Evolutionary conservation across 1,140 invertebrate species (phyloP), one percentile per base, ranked within the genome.

Genomic region (Araneus ventricosus): DNA sequence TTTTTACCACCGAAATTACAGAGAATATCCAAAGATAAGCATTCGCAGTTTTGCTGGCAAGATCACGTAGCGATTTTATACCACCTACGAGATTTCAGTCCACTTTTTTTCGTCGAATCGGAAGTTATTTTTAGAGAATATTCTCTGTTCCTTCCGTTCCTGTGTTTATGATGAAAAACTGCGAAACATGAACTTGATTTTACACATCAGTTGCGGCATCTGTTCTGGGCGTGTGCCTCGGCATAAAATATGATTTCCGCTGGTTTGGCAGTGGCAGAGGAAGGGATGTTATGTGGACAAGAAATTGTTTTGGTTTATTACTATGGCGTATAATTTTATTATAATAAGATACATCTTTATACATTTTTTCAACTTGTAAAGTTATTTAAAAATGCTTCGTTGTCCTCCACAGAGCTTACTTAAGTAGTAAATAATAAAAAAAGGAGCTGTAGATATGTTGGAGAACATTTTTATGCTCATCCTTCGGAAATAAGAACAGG

Each of bases 21-120:
- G 30, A 8, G 14, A 67, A 67, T 61, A 61, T 67, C 8, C 63
- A 27, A 27, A 27, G 63, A 75, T 20, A 20, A 20, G 14, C 70
- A 75, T 37, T n/a, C 17, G 2, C 27, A 37, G 17, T 34, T 4
- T 20, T 34, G 3, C 4, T 2, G 30, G 20, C 20, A 10, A 75
- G 14, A 75, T 75, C 70, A 75, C 70, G 70, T 75, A 34, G 70
- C 70, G 14, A 34, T 75, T 75, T 75, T 75, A 75, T 37, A 75
- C 5, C 70, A 75, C 70, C 30, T 75, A 34, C 30, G 70, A 75
- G 70, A 37, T 20, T 75, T 7, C 10, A 3, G 8, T 20, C 2
- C 27, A 10, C 17, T 75, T 75, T 37, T 75, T 75, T 37, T 22
- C 70, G 17, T 14, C 34, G 30, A 20, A 20, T 34, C 10, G 30